These are phyloP conservation scores for Plagiodera versicolora DNA, from an alignment of 2,888 invertebrate genomes.

Conservation along the genomic window DNA sequence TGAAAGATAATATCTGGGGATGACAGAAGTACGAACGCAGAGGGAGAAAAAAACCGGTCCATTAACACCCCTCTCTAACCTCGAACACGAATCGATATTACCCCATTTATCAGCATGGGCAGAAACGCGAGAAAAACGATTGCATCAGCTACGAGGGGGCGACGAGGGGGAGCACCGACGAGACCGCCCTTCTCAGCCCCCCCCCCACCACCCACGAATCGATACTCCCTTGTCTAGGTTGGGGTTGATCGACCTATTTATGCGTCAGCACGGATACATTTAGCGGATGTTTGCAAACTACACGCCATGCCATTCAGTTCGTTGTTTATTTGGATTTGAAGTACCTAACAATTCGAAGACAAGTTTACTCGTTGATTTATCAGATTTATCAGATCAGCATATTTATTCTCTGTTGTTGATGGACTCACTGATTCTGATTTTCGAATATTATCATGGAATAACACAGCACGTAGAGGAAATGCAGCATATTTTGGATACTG, in stretches of 20 bases:
- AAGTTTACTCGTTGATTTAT: no score
- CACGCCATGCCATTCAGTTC: no score
- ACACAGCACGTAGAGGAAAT: no score
- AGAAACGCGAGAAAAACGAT: background rate
- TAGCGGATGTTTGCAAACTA: background rate
- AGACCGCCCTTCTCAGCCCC: background rate
- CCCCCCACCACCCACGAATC: conserved; percentile 5
- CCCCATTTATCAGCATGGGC: background rate
- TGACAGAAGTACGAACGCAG: background rate
- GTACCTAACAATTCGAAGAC: no score
- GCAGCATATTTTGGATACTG: no score
- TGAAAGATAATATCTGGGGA: background rate
- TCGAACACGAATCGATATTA: background rate
- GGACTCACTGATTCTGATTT: no score
- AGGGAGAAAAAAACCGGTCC: background rate
- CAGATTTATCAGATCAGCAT: no score
- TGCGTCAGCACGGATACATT: conserved; percentile 8
- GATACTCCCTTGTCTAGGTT: conserved; percentile 22
- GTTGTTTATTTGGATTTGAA: no score
- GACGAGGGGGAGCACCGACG: background rate
- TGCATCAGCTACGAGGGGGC: background rate
- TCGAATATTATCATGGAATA: no score
- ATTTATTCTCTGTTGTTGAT: no score
- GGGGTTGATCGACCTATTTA: conserved; percentile 24
- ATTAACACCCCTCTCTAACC: background rate